Percentiles rank a stretch among this genome's conserved stretches.
Evolutionary conservation across 2,113 vertebrate genomes (phyloP).

Genomic region (Entosphenus tridentatus): DNA sequence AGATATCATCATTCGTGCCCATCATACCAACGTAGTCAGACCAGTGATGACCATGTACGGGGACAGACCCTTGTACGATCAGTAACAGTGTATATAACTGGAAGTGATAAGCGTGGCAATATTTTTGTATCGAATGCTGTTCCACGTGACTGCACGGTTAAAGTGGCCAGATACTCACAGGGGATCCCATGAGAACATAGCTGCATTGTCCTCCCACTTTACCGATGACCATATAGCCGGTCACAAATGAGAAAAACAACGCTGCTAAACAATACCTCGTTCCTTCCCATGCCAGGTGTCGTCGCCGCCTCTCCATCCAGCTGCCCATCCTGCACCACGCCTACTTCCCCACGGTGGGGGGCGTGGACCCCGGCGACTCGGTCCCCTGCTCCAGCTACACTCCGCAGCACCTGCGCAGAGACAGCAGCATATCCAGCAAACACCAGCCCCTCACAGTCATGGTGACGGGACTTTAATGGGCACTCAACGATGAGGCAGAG

Average conservation of each 20-base stretch:
- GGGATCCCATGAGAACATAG: too few species aligned
- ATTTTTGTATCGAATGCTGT: background rate
- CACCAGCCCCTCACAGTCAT: background rate
- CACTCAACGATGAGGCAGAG: too few species aligned
- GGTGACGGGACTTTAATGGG: constrained; percentile 1
- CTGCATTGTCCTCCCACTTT: too few species aligned
- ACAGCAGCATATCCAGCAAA: constrained; percentile 16
- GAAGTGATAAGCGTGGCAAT: too few species aligned
- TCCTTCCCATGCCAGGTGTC: constrained; percentile 43
- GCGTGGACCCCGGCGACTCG: constrained; percentile 86
- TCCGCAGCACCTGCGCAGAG: constrained; percentile 87
- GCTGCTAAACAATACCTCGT: background rate
- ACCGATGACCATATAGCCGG: too few species aligned
- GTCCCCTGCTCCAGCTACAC: constrained; percentile 77
- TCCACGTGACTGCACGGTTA: too few species aligned
- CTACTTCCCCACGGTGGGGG: constrained; percentile 94
- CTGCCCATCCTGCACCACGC: constrained; percentile 93
- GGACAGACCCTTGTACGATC: too few species aligned
- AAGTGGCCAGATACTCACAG: too few species aligned
- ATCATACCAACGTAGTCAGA: too few species aligned
- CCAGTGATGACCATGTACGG: too few species aligned
- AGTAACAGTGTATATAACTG: too few species aligned
- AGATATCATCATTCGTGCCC: too few species aligned
- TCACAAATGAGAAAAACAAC: background rate
- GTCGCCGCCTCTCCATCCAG: constrained; percentile 86